These are phyloP conservation scores for Cybosia mesomella DNA, from an alignment of 2,888 invertebrate species.

Conservation along the genomic window DNA sequence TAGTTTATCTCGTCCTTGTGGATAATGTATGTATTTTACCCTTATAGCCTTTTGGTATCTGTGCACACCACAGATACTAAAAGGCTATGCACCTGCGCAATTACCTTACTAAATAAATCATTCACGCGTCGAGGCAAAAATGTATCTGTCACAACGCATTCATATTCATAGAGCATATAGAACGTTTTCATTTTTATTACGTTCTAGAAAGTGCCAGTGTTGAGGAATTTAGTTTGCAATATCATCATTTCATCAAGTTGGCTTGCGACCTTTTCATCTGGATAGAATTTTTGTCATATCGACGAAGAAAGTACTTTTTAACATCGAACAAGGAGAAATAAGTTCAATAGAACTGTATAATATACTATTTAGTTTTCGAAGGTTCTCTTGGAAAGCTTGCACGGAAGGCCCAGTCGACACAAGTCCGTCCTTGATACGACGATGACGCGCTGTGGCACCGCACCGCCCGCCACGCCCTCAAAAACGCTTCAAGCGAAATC, in stretches of 20 bases:
- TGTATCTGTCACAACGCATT: constrained; percentile 24
- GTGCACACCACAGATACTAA: too few relatives aligned
- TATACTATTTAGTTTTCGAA: constrained; percentile 23
- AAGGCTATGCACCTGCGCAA: constrained; percentile 38
- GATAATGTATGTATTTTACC: constrained; percentile 32
- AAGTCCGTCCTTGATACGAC: constrained; percentile 39
- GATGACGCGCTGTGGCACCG: constrained; percentile 38
- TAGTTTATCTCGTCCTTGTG: constrained; percentile 8
- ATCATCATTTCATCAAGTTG: not conserved
- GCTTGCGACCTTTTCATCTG: not conserved
- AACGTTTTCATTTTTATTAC: constrained; percentile 15
- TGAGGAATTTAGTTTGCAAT: not conserved
- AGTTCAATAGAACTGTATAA: not conserved
- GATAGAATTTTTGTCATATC: not conserved
- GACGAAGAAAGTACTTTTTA: not conserved
- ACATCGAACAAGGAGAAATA: not conserved
- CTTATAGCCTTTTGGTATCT: constrained; percentile 5
- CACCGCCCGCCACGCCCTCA: constrained; percentile 48
- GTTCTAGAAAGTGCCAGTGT: constrained; percentile 12
- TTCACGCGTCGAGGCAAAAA: constrained; percentile 25
- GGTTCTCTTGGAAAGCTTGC: constrained; percentile 33
- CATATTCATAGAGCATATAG: constrained; percentile 19
- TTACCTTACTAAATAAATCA: constrained; percentile 40
- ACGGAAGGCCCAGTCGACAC: constrained; percentile 31
- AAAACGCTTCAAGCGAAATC: constrained; percentile 17